Evolutionary conservation across 2,797 vertebrate genomes (phyloP), one percentile per base, ranked within the genome.

Genomic region (Pseudochirops cupreus): DNA sequence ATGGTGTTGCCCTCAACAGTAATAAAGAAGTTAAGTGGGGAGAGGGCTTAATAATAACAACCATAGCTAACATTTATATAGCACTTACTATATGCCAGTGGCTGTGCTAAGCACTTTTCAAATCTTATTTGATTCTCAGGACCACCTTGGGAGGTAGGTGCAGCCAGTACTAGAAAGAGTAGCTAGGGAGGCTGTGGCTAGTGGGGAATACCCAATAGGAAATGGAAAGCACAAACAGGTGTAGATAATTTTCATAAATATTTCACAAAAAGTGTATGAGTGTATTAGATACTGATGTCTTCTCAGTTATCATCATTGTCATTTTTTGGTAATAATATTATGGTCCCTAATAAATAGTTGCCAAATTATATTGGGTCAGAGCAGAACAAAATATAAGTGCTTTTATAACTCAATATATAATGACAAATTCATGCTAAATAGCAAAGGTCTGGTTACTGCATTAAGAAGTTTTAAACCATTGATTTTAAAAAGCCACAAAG

Each of bases 391-490:
- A 74, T 21, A 74, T 21, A 39, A 21, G 16, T 39, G 39, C 14
- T 28, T 74, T 74, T 74, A n/a, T 14, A 39, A 74, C n/a, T 67
- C 62, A 67, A 16, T 16, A 62, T n/a, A n/a, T 67, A 67, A 74
- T 74, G 16, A 74, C 39, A 92, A 96, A 93, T 46, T 91, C 31
- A 90, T 91, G 74, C 53, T 67, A 93, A 59, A n/a, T 53, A 92
- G 90, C 18, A 91, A 56, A 16, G 6, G n/a, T 92, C 93, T 93
- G 52, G 28, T 57, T 95, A 91, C 56, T 92, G 12, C 24, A 87
- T 91, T 92, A 92, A 91, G 74, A 94, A 57, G 24, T 90, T 13
- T 52, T 21, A 93, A 91, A 28, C 74, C 29, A 82, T 9, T 4
- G 54, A 90, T 56, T 94, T 55, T 62, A 67, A 1, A 33, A 92